phyloP scores from a whole-genome alignment of 2,888 invertebrate species.

The Desoria tigrina region DNA sequence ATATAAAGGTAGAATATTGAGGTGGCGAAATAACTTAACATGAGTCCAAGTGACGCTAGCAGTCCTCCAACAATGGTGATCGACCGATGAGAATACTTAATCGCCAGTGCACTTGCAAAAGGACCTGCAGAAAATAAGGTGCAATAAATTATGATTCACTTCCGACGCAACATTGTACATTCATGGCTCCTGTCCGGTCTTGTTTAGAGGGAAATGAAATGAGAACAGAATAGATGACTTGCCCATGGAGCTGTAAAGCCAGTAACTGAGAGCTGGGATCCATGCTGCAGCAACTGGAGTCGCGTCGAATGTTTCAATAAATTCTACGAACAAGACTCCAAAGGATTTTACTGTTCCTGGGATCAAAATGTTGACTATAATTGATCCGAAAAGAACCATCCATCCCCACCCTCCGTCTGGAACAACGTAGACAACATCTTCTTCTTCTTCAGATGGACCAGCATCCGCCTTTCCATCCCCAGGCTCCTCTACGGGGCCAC shows the following conservation, averaged over 20 bases:
- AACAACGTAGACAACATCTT: constrained; percentile 64
- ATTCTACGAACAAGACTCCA: constrained; percentile 80
- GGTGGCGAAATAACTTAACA: constrained; percentile 76
- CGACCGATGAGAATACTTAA: constrained; percentile 78
- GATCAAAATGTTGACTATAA: constrained; percentile 78
- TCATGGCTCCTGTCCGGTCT: too few species aligned
- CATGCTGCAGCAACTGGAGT: constrained; percentile 69
- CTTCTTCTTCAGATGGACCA: neutral
- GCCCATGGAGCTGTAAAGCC: constrained; percentile 85
- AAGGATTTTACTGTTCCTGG: constrained; percentile 87
- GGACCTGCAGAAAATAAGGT: constrained; percentile 65
- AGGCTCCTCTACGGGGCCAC: neutral
- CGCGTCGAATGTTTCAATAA: constrained; percentile 74
- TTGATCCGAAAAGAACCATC: constrained; percentile 76
- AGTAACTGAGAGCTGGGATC: constrained; percentile 84
- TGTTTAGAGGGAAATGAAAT: too few species aligned
- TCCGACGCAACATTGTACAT: too few species aligned
- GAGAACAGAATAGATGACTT: constrained; percentile 56
- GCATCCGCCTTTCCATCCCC: constrained; percentile 7
- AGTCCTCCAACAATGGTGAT: constrained; percentile 81
- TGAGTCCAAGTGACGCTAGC: constrained; percentile 80
- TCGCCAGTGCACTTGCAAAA: constrained; percentile 78
- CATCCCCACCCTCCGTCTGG: constrained; percentile 87
- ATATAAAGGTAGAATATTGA: constrained; percentile 77
- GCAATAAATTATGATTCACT: too few species aligned